Evolutionary conservation across 2,888 invertebrate genomes (phyloP).

Genomic region (Watsonalla cultraria): DNA sequence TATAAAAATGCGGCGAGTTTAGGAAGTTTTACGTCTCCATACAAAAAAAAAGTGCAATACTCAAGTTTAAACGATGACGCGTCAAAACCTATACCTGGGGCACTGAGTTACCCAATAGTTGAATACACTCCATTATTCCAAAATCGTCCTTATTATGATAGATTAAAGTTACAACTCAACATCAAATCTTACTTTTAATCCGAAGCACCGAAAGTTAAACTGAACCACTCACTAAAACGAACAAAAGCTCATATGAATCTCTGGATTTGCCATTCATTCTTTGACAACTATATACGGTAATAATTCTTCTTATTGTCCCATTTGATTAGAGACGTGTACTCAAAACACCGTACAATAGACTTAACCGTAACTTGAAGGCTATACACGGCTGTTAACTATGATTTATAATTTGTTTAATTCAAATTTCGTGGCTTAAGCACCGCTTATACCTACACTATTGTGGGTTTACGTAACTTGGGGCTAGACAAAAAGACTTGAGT

Average conservation of each 20-base stretch:
- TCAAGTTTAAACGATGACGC: too few species aligned
- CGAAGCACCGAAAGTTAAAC: background rate
- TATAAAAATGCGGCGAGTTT: too few species aligned
- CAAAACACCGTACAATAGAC: conserved; percentile 57
- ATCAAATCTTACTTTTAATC: background rate
- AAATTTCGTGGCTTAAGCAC: conserved; percentile 55
- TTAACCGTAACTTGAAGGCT: conserved; percentile 59
- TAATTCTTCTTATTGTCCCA: conserved; percentile 73
- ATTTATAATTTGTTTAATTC: conserved; percentile 69
- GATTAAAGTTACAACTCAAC: too few species aligned
- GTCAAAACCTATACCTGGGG: too few species aligned
- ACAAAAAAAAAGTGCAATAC: too few species aligned
- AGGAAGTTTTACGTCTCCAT: too few species aligned
- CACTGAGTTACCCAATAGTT: too few species aligned
- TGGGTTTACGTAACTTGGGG: conserved; percentile 21
- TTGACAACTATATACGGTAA: conserved; percentile 66
- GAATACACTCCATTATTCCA: too few species aligned
- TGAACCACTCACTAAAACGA: conserved; percentile 2
- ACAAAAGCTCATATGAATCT: conserved; percentile 37
- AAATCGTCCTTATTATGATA: too few species aligned
- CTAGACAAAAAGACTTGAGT: conserved; percentile 7
- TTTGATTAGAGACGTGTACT: conserved; percentile 65
- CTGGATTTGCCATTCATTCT: conserved; percentile 58
- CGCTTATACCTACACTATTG: conserved; percentile 18
- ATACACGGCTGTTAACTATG: conserved; percentile 67